Evolutionary conservation across 2,113 vertebrate species (phyloP), one percentile per base, ranked within the genome.

Genomic region (Muntiacus reevesi): DNA sequence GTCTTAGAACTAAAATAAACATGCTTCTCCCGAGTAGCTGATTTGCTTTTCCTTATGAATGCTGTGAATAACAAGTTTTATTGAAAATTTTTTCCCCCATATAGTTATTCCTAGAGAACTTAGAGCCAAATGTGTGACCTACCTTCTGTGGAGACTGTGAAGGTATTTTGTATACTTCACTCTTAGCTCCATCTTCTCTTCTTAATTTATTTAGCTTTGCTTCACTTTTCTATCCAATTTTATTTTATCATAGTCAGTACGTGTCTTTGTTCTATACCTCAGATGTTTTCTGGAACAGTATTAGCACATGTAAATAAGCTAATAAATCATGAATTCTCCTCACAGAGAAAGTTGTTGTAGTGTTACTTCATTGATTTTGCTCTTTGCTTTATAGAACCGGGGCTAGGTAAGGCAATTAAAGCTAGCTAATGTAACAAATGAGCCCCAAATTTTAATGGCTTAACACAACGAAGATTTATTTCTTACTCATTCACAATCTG

Each of bases 1-100:
- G 55, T 89, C 83, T 98, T 93, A 83, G 40, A 94, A 92, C n/a
- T 89, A 87, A 85, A 93, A 93, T 79, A 96, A 96, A 95, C 57
- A 71, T 54, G 11, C 52, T 91, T 93, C 33, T 96, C 52, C 27
- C 6, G 23, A 27, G 17, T 90, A 82, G 57, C 50, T 91, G 93
- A 91, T 89, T 95, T 96, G 82, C 71, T 95, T 97, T 14, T 17
- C 54, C 81, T 94, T 97, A 33, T 52, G 91, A 82, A 57, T 45
- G 76, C 97, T 62, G 67, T 82, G 82, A 97, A 94, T 93, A 94
- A 91, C 64, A 83, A 78, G 83, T 19, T 92, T 81, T 12, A 23
- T 13, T 89, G 76, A 50, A 40, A 79, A 90, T 94, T 87, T 84
- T 13, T 64, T 89, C 9, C 74, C 79, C 81, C n/a, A 12, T 59